phyloP scores from a whole-genome alignment of 1,140 invertebrate genomes.

The Xylocopa sonorina region DNA sequence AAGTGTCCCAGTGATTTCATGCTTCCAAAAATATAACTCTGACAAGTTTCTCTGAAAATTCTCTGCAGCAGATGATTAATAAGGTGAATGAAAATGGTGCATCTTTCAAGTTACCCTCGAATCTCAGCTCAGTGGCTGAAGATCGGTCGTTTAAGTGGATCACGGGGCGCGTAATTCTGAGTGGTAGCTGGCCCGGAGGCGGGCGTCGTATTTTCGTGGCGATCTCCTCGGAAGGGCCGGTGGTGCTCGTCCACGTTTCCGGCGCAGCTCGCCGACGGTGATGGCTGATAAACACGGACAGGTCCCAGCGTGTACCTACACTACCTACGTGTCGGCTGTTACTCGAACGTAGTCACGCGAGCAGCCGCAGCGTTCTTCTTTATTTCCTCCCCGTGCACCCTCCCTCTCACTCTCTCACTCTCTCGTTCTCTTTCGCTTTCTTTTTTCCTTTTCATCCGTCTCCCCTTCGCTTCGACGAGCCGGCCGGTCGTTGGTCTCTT shows the following conservation, averaged over 20 bases:
- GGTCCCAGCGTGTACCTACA: conserved; percentile 59
- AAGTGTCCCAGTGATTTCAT: no score
- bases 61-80: no score
- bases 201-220: conserved; percentile 22
- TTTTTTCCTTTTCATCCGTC: conserved; percentile 5
- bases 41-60: no score
- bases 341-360: conserved; percentile 68
- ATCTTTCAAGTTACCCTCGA: neutral
- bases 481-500: conserved; percentile 59
- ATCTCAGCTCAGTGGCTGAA: neutral
- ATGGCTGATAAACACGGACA: conserved; percentile 70
- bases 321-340: conserved; percentile 64
- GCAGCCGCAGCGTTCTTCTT: conserved; percentile 43
- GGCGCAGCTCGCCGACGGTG: conserved; percentile 59
- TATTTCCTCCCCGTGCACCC: neutral
- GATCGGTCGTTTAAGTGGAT: neutral
- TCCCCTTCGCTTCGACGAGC: conserved; percentile 17
- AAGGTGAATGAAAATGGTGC: no score
- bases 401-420: neutral
- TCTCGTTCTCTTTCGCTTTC: neutral
- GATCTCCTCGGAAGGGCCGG: conserved; percentile 28
- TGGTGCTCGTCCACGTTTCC: conserved; percentile 61
- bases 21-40: no score
- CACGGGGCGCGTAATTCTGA: neutral
- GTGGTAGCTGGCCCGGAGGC: neutral